Conservation (phyloP, 1,140 invertebrate species). For the Geopemphigus sp. region DNA sequence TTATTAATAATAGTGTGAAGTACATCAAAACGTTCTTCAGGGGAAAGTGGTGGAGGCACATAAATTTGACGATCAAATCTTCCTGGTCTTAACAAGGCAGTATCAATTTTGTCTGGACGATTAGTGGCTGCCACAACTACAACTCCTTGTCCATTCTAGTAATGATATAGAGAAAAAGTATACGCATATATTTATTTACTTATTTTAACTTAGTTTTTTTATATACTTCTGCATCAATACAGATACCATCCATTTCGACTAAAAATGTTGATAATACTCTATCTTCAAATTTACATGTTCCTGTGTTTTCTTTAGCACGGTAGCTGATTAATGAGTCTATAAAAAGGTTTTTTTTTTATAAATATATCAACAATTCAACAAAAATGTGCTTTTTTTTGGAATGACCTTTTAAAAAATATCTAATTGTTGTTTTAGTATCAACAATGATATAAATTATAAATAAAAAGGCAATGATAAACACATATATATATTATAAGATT, state of each 20-base stretch:
- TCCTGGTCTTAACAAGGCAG: constrained; percentile 73
- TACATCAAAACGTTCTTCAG: constrained; percentile 64
- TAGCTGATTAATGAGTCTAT: constrained; percentile 65
- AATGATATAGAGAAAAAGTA: too few relatives aligned
- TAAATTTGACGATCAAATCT: constrained; percentile 73
- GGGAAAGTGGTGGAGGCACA: constrained; percentile 69
- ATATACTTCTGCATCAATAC: constrained; percentile 52
- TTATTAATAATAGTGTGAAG: constrained; percentile 59
- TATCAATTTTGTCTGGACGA: constrained; percentile 75
- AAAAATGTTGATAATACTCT: constrained; percentile 66
- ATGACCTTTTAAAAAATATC: too few relatives aligned
- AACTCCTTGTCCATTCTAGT: constrained; percentile 56
- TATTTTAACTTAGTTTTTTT: neutral
- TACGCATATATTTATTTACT: neutral
- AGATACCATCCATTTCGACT: constrained; percentile 71
- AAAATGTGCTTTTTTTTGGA: too few relatives aligned
- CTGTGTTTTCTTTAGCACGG: constrained; percentile 57
- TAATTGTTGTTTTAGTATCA: too few relatives aligned
- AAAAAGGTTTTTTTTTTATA: too few relatives aligned
- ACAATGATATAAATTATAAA: too few relatives aligned
- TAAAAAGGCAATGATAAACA: too few relatives aligned
- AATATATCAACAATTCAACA: neutral
- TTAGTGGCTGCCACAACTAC: constrained; percentile 75
- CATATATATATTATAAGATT: too few relatives aligned
- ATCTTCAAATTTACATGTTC: constrained; percentile 58